A percentile compares a stretch with the other conserved stretches of the same genome.
phyloP scores from a whole-genome alignment of 2,113 vertebrate species.

The Garra rufa region DNA sequence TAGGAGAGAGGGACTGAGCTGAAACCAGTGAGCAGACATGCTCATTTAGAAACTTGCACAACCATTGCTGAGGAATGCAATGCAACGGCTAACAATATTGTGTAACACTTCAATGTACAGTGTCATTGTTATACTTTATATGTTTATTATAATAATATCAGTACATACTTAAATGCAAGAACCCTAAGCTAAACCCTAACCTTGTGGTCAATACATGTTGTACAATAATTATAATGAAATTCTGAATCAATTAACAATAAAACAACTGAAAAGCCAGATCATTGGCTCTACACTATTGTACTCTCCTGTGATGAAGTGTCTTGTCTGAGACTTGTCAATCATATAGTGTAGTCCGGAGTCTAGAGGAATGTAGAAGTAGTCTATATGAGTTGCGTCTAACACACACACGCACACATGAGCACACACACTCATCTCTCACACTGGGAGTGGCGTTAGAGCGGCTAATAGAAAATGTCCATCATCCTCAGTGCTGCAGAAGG shows the following conservation, averaged over 20 bases:
- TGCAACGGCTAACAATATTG: not conserved
- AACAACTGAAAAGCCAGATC: not conserved
- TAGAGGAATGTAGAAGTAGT: slow-evolving; percentile 14
- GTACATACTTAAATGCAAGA: not conserved
- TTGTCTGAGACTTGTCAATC: slow-evolving; percentile 26
- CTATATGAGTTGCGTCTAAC: not conserved
- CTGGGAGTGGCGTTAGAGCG: slow-evolving; percentile 45
- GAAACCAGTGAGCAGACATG: slow-evolving; percentile 61
- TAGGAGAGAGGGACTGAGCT: slow-evolving; percentile 66
- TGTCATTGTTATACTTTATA: not conserved
- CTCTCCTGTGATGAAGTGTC: slow-evolving; percentile 13
- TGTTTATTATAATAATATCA: not conserved
- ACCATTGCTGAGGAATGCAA: not conserved
- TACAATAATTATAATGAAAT: no score
- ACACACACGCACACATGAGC: slow-evolving; percentile 33
- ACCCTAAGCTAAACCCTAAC: not conserved
- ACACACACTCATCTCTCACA: slow-evolving; percentile 19
- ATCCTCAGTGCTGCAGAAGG: slow-evolving; percentile 29
- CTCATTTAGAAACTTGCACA: slow-evolving; percentile 43
- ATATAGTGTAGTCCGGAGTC: not conserved
- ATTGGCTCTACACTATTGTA: not conserved
- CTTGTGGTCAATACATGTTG: no score
- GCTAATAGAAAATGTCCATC: slow-evolving; percentile 63
- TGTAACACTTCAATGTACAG: not conserved
- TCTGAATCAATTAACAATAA: not conserved